Conservation (phyloP, 2,113 vertebrate genomes). For the Mus spicilegus region DNA sequence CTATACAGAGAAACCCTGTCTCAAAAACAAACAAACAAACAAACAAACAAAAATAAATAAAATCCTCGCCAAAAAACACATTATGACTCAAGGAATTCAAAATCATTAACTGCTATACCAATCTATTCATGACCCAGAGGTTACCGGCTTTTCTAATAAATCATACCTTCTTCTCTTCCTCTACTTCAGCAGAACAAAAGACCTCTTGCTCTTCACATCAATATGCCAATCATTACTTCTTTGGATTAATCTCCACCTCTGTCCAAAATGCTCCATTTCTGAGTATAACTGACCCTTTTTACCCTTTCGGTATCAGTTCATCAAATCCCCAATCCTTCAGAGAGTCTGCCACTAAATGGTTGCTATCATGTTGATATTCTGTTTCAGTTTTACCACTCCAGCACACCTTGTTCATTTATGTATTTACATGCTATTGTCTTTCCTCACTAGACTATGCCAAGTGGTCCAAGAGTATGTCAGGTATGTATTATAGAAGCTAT, state of each 20-base stretch:
- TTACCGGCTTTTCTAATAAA: accelerated
- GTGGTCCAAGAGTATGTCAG: background rate
- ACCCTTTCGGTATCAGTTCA: background rate
- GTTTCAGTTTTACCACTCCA: background rate
- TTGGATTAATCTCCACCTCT: background rate
- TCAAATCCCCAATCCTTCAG: background rate
- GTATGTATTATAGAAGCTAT: background rate
- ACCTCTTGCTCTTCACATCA: background rate
- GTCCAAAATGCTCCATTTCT: background rate
- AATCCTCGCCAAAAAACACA: background rate
- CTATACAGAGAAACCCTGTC: too few relatives aligned
- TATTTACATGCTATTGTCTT: background rate
- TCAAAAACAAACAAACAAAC: too few relatives aligned
- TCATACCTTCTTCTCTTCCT: background rate
- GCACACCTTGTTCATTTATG: background rate
- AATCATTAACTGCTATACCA: accelerated
- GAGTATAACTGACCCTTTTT: accelerated
- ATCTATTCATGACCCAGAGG: accelerated
- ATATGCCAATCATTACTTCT: too few relatives aligned
- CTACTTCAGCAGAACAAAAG: background rate
- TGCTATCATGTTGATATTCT: background rate
- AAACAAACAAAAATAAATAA: too few relatives aligned
- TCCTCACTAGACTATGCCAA: background rate
- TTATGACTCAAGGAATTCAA: background rate
- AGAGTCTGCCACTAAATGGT: too few relatives aligned